Evolutionary conservation across 2,888 invertebrate species (phyloP), one percentile per base, ranked within the genome.

Genomic region (Creontiades dilutus): DNA sequence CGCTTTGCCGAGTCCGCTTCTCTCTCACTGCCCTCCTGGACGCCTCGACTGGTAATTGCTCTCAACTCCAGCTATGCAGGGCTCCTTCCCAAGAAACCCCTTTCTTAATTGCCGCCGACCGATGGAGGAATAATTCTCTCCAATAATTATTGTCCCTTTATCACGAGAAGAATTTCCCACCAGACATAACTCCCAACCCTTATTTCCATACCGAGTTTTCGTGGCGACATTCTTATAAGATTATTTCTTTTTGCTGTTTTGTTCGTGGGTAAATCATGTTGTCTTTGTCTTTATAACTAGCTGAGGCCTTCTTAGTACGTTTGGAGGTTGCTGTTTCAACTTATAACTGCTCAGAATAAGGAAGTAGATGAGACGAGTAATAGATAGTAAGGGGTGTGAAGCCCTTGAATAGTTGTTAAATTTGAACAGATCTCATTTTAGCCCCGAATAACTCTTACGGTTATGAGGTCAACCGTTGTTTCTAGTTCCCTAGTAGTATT

Each of bases 101-200:
- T 68, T 68, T 68, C 68, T 68, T 68, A 68, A 68, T 68, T 68
- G 68, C 68, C 68, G 68, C 68, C 68, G 23, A 68, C 68, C 68
- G 23, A 68, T 68, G 27, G 23, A n/a, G 37, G 68, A 68, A 68
- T 68, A 23, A 68, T 68, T 68, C 68, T 11, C 23, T 68, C 68
- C 23, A 19, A 68, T 68, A 68, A 68, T 68, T 68, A 68, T 68
- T 68, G 68, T 23, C 23, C 68, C 68, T 68, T 68, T 68, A 68
- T 68, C 68, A 23, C 68, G 11, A 37, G 37, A 68, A 68, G 23
- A 19, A 23, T 68, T 68, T 27, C 68, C 23, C 68, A 23, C 3
- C 23, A 68, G 68, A 68, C 68, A 23, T 68, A 68, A 68, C 68
- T 68, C 68, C 23, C 68, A 23, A 9, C 68, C 68, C 23, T 68